Evolutionary conservation across 2,113 vertebrate genomes (phyloP).

Genomic region (Raja brachyura): DNA sequence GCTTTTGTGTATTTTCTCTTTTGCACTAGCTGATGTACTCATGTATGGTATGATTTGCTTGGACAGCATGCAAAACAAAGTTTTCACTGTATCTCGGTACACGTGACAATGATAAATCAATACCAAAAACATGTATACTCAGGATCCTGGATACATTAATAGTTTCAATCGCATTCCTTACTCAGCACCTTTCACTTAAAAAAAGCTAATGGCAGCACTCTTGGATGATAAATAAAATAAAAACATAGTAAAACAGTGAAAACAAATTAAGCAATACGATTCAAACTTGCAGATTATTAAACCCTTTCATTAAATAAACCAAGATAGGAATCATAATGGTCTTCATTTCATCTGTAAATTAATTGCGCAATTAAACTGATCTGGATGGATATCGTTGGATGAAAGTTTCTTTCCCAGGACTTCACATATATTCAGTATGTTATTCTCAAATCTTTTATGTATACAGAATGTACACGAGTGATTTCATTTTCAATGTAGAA

Average conservation of each 20-base stretch:
- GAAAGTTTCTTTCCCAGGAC: neutral
- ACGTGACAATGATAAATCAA: no score
- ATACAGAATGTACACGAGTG: neutral
- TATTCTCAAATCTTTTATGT: neutral
- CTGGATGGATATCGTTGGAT: neutral
- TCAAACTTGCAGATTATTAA: neutral
- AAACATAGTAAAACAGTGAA: neutral
- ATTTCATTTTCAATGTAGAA: neutral
- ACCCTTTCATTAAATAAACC: neutral
- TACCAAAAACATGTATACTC: neutral
- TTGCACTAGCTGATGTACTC: no score
- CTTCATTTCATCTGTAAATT: neutral
- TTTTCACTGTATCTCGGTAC: no score
- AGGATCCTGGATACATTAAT: neutral
- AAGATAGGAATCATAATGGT: neutral
- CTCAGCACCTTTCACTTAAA: neutral
- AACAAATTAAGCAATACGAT: neutral
- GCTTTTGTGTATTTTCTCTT: no score
- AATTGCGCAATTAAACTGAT: neutral
- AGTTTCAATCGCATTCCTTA: constrained; percentile 30
- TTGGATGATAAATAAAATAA: neutral
- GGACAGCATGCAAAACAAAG: no score
- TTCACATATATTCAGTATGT: neutral
- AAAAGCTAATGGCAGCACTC: neutral
- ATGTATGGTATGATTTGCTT: no score